Conservation (phyloP, 2,113 vertebrate species). For the Rhinolophus ferrumequinum region DNA sequence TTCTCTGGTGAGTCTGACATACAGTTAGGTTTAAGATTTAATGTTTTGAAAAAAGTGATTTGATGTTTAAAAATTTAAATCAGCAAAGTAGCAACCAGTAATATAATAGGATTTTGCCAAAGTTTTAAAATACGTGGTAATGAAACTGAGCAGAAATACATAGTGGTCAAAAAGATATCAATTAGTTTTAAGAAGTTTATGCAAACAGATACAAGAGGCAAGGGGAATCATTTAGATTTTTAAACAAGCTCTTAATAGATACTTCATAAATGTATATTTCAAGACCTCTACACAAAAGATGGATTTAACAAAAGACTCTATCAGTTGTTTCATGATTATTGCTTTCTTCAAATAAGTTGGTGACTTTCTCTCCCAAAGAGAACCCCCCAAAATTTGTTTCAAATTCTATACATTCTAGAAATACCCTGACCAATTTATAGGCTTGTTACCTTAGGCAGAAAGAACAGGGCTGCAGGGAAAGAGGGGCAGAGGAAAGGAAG, state of each 20-base stretch:
- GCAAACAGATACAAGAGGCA: background rate
- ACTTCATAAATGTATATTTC: background rate
- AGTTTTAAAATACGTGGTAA: background rate
- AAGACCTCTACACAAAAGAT: background rate
- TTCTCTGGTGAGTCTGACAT: background rate
- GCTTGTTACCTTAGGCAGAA: too few relatives aligned
- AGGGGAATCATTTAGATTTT: background rate
- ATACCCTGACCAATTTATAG: background rate
- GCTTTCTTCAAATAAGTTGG: background rate
- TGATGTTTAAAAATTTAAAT: background rate
- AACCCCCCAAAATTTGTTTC: background rate
- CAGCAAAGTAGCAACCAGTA: background rate
- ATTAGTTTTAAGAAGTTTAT: background rate
- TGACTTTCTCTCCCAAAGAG: conserved; percentile 19
- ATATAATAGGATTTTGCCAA: background rate
- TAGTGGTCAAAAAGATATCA: background rate
- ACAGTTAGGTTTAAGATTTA: background rate
- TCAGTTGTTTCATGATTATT: background rate
- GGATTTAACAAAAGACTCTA: background rate
- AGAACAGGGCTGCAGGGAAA: too few relatives aligned
- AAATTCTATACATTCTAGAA: background rate
- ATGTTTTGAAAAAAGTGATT: background rate
- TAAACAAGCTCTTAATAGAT: background rate
- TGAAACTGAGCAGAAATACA: background rate
- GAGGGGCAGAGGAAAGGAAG: too few relatives aligned